Conservation (phyloP, 2,113 vertebrate species). For the Acrocephalus kingi region DNA sequence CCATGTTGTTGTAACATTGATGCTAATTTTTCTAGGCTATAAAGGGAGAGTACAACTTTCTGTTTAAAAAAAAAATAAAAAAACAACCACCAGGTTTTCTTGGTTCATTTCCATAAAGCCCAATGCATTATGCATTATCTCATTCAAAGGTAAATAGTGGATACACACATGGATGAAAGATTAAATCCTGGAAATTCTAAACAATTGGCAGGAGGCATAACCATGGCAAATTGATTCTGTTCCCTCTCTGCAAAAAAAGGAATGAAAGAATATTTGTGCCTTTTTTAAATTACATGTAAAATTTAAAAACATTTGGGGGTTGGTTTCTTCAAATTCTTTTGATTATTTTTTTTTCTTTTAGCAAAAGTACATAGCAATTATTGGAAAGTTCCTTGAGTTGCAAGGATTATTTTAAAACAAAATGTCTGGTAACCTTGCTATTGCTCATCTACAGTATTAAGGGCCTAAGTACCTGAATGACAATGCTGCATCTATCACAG, state of each 20-base stretch:
- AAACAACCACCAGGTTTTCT: slow-evolving; percentile 46
- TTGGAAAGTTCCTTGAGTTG: slow-evolving; percentile 4
- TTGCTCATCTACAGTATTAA: not conserved
- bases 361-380: not conserved
- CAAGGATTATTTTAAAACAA: slow-evolving; percentile 8
- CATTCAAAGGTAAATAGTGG: slow-evolving; percentile 75
- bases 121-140: slow-evolving; percentile 75
- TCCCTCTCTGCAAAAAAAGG: slow-evolving; percentile 66
- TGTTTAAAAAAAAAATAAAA: not conserved
- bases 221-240: slow-evolving; percentile 78
- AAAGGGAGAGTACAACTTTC: slow-evolving; percentile 6
- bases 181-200: slow-evolving; percentile 76
- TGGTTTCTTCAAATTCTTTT: not conserved
- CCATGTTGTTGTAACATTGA: not conserved
- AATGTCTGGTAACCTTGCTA: not conserved
- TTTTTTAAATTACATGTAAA: slow-evolving; percentile 67
- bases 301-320: slow-evolving; percentile 9
- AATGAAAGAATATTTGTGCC: slow-evolving; percentile 69
- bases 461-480: not conserved
- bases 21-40: slow-evolving; percentile 3
- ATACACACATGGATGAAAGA: slow-evolving; percentile 75
- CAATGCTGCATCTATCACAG: not conserved
- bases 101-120: slow-evolving; percentile 67
- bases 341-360: not conserved
- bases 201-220: slow-evolving; percentile 76